phyloP scores from a whole-genome alignment of 2,113 vertebrate species.

The Argyrosomus japonicus region DNA sequence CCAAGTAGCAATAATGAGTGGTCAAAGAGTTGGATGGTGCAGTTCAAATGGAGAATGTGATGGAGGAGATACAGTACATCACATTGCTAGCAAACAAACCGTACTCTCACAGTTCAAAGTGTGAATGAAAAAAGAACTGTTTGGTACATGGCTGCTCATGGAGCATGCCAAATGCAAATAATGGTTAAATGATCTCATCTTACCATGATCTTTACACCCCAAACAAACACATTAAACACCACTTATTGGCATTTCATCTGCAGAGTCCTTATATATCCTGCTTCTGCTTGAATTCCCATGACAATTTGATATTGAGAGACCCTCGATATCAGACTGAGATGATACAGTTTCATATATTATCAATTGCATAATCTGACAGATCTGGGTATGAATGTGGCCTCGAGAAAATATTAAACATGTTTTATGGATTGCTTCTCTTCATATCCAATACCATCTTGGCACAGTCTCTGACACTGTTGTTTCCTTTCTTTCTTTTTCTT shows the following conservation, averaged over 20 bases:
- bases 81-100: too few species aligned
- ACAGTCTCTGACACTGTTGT: background rate
- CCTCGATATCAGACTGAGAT: conserved; percentile 13
- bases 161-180: background rate
- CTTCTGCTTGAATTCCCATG: background rate
- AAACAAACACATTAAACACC: background rate
- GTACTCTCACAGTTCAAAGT: background rate
- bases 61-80: background rate
- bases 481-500: background rate
- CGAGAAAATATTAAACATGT: conserved; percentile 2
- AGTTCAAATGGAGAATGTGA: background rate
- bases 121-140: background rate
- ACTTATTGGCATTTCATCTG: conserved; percentile 18
- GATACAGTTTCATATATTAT: conserved; percentile 9
- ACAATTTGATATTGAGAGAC: background rate
- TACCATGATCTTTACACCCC: background rate
- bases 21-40: background rate
- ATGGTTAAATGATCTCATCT: background rate
- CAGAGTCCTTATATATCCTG: background rate
- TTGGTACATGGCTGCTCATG: background rate
- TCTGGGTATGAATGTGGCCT: conserved; percentile 1
- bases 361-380: conserved; percentile 15
- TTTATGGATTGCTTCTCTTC: conserved; percentile 12
- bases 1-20: background rate
- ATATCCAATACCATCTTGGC: background rate